Conservation (phyloP, 2,888 invertebrate species). For the Spilarctia lutea region DNA sequence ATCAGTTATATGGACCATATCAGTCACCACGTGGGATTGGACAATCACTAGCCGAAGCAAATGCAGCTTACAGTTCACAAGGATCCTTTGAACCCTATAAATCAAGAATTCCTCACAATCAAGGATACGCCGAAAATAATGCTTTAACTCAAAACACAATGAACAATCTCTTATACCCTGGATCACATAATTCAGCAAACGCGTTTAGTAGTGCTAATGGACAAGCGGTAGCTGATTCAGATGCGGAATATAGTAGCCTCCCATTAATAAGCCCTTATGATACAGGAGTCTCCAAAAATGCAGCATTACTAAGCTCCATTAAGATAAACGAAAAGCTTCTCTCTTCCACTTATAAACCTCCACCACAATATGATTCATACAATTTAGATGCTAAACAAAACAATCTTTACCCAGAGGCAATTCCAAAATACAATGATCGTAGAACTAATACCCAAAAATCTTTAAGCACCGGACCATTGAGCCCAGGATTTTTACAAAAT, state of each 20-base stretch:
- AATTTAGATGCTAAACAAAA: conserved; percentile 4
- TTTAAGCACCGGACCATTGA: conserved; percentile 1
- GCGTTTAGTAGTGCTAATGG: conserved; percentile 3
- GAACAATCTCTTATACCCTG: conserved; percentile 2
- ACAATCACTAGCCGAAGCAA: background rate
- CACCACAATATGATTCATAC: background rate
- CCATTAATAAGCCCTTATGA: background rate
- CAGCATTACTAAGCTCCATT: conserved; percentile 6
- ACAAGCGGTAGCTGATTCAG: conserved; percentile 9
- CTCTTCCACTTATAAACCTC: conserved; percentile 10
- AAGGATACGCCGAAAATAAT: conserved; percentile 19
- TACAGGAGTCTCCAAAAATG: background rate
- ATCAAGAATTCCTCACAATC: background rate
- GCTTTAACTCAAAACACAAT: conserved; percentile 8
- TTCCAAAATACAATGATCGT: conserved; percentile 11
- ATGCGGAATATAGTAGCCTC: conserved; percentile 6
- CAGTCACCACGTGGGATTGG: background rate
- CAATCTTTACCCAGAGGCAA: conserved; percentile 2
- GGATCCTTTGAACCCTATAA: background rate
- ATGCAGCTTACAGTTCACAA: background rate
- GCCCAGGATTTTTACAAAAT: conserved; percentile 5
- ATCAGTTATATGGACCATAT: background rate
- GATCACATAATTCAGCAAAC: conserved; percentile 13
- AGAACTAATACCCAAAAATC: conserved; percentile 9
- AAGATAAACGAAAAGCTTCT: background rate